These are phyloP conservation scores for Parotocinclus haroldoi DNA, from an alignment of 2,797 vertebrate genomes.

Conservation along the genomic window DNA sequence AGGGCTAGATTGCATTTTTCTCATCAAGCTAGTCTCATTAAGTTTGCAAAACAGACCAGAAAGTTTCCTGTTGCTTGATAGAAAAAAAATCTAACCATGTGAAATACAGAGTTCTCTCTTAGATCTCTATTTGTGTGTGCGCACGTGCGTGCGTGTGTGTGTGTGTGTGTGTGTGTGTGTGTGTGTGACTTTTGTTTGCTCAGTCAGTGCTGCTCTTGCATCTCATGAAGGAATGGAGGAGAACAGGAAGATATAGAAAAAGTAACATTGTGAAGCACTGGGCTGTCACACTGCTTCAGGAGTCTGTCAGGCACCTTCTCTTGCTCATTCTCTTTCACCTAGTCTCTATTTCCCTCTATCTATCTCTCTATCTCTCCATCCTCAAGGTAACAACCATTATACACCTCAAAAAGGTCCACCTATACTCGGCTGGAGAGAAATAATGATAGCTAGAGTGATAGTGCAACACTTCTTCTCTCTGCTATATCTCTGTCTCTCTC, in stretches of 20 bases:
- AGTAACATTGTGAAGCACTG: conserved; percentile 30
- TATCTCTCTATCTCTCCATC: conserved; percentile 37
- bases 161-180: conserved; percentile 11
- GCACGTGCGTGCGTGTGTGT: conserved; percentile 21
- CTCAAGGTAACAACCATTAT: conserved; percentile 44
- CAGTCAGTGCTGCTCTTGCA: background rate
- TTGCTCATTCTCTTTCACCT: background rate
- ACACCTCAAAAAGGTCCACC: conserved; percentile 38
- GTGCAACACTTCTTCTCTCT: conserved; percentile 11
- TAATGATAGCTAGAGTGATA: conserved; percentile 51
- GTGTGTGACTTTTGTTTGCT: conserved; percentile 31
- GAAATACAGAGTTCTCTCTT: conserved; percentile 72
- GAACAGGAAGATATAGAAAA: conserved; percentile 22
- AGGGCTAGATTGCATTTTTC: background rate
- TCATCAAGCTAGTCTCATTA: too few relatives aligned
- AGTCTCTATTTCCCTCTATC: conserved; percentile 24
- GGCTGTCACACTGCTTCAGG: conserved; percentile 38
- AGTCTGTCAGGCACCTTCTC: conserved; percentile 37
- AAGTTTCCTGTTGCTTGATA: conserved; percentile 62
- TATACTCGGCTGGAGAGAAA: conserved; percentile 27
- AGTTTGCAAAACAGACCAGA: conserved; percentile 44
- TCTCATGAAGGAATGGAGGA: conserved; percentile 15
- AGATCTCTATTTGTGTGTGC: conserved; percentile 76
- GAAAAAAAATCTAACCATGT: conserved; percentile 70
- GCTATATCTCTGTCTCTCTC: background rate